Evolutionary conservation across 2,888 invertebrate genomes (phyloP), one percentile per base, ranked within the genome.

Genomic region (Ormyrus thymus): DNA sequence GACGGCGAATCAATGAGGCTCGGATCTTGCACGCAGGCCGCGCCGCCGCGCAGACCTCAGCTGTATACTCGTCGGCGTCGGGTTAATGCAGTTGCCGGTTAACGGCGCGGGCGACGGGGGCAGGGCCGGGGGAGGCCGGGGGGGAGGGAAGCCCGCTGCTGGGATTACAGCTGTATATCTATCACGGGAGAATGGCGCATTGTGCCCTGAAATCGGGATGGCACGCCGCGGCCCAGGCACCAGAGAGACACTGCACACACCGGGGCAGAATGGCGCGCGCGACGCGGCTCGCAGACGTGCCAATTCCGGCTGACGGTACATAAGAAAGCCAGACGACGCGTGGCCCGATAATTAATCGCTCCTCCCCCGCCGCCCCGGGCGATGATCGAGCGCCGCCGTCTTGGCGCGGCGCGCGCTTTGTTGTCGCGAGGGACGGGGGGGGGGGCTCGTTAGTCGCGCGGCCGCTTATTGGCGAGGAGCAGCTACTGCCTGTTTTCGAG

Each of bases 171-270:
- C 83, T 85, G 82, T 87, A 87, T 86, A 88, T 88, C 88, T 86
- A 87, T 88, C 88, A 87, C 79, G 82, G 84, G 85, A 87, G 86
- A 86, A 87, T 88, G 84, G 87, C 82, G 87, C 84, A 88, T 87
- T 88, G 87, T 88, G 84, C 66, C 83, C 82, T 29, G 86, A 86
- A 87, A 87, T 87, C 86, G 86, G 84, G 86, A 86, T 84, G 85
- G 85, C 84, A 84, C 86, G 84, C 85, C 45, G 58, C 8, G 10
- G 76, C 59, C 10, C 68, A 55, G 61, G 53, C 76, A 61, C 75
- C 56, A 9, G 9, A 6, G n/a, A 64, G 45, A 59, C 7, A 45
- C 51, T 7, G 66, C 8, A n/a, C 15, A 29, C 29, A 29, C 29
- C 0, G 29, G 15, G 50, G n/a, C 55, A 64, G 64, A 64, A 53